phyloP scores from a whole-genome alignment of 1,140 invertebrate species.

The Drosophila trapezifrons region DNA sequence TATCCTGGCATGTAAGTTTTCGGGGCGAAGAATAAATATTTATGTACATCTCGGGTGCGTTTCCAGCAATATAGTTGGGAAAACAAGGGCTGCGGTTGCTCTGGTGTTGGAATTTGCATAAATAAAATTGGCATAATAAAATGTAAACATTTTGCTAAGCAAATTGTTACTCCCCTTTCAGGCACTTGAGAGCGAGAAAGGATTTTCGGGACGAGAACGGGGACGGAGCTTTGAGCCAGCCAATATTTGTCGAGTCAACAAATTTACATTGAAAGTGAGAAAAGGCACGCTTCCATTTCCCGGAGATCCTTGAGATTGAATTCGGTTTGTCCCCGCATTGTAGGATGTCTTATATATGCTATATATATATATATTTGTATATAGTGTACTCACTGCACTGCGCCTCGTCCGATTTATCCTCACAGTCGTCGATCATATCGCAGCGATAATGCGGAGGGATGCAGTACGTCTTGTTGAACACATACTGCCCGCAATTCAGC shows the following conservation, averaged over 20 bases:
- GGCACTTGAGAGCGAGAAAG: neutral
- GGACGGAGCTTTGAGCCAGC: slow-evolving; percentile 4
- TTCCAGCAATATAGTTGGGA: slow-evolving; percentile 30
- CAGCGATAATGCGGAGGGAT: slow-evolving; percentile 95
- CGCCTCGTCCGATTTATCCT: slow-evolving; percentile 96
- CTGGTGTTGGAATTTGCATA: slow-evolving; percentile 67
- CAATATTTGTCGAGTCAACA: slow-evolving; percentile 74
- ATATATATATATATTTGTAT: neutral
- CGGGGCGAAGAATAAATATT: slow-evolving; percentile 16
- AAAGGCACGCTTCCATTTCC: slow-evolving; percentile 1
- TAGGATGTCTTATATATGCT: neutral
- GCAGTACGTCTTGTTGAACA: slow-evolving; percentile 97
- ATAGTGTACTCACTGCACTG: slow-evolving; percentile 94
- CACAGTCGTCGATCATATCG: slow-evolving; percentile 96
- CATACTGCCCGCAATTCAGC: slow-evolving; percentile 94
- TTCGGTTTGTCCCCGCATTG: neutral
- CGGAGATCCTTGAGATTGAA: slow-evolving; percentile 3
- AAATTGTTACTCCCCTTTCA: slow-evolving; percentile 64
- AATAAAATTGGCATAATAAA: slow-evolving; percentile 81
- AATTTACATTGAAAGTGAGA: slow-evolving; percentile 68
- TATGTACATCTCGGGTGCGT: neutral
- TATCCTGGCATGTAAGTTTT: slow-evolving; percentile 1
- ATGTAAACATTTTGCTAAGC: slow-evolving; percentile 80
- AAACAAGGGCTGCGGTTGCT: slow-evolving; percentile 48
- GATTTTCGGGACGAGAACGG: neutral